Conservation (phyloP, 2,797 vertebrate genomes). For the Avahi laniger region DNA sequence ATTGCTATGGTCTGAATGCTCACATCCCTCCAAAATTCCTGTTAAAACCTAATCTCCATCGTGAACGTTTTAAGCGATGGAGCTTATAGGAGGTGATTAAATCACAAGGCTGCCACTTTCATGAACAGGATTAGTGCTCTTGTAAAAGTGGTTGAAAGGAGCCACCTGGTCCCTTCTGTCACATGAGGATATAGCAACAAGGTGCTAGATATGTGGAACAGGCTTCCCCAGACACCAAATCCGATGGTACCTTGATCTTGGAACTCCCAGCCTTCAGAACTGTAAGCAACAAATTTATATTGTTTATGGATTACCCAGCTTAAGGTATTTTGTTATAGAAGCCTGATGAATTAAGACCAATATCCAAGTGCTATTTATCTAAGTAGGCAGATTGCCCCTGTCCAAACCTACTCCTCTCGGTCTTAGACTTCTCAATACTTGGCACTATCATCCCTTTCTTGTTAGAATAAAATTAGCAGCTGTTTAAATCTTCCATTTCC, state of each 20-base stretch:
- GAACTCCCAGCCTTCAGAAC: no score
- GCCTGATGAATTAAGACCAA: not conserved
- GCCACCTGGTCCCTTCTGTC: not conserved
- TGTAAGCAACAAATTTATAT: not conserved
- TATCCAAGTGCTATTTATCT: not conserved
- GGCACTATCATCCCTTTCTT: not conserved
- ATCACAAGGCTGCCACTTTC: no score
- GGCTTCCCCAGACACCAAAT: not conserved
- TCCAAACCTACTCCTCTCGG: not conserved
- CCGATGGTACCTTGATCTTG: not conserved
- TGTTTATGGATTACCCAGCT: not conserved
- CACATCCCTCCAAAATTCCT: not conserved
- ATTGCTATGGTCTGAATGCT: not conserved
- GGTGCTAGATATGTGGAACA: not conserved
- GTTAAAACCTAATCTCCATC: not conserved
- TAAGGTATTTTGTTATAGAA: not conserved
- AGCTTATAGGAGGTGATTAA: not conserved
- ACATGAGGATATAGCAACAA: not conserved
- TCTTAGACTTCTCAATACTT: not conserved
- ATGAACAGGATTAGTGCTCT: no score
- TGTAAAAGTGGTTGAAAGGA: not conserved
- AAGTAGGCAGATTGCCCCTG: not conserved
- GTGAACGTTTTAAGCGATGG: not conserved
- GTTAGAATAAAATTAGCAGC: not conserved
- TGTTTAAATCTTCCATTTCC: not conserved